These are phyloP conservation scores for Meloidogyne hapla DNA, from an alignment of 1,140 invertebrate species.

Conservation along the genomic window DNA sequence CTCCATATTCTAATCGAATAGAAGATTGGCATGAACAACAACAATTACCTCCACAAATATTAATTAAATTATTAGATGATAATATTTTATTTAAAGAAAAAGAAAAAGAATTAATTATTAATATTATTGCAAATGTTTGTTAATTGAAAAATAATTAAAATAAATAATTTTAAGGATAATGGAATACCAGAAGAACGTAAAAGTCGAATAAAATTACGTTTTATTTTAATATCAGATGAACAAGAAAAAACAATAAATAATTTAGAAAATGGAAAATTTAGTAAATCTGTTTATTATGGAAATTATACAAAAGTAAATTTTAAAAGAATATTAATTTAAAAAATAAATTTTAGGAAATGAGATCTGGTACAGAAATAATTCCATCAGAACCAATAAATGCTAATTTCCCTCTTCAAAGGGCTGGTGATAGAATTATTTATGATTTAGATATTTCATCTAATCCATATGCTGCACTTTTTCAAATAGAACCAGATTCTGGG, in stretches of 20 bases:
- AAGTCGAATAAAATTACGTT: not conserved
- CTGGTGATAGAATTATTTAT: constrained; percentile 36
- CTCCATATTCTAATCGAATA: constrained; percentile 14
- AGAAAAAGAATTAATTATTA: not conserved
- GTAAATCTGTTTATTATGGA: constrained; percentile 41
- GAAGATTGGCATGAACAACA: constrained; percentile 25
- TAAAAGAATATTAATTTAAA: not conserved
- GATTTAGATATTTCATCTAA: constrained; percentile 32
- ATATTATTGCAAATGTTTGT: not conserved
- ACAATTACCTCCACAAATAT: constrained; percentile 12
- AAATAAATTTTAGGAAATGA: constrained; percentile 23
- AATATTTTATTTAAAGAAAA: not conserved
- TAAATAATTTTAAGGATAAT: not conserved
- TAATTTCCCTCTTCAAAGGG: constrained; percentile 39
- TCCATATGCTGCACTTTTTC: constrained; percentile 30
- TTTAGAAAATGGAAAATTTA: not conserved
- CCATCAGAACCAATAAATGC: constrained; percentile 46
- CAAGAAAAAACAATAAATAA: not conserved
- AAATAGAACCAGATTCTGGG: constrained; percentile 32
- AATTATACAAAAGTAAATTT: constrained; percentile 46
- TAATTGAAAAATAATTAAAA: not conserved
- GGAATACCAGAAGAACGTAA: constrained; percentile 1
- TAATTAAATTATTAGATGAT: constrained; percentile 17
- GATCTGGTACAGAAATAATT: constrained; percentile 36
- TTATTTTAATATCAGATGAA: not conserved